Conservation (phyloP, 2,113 vertebrate species). For the Penelope pileata region DNA sequence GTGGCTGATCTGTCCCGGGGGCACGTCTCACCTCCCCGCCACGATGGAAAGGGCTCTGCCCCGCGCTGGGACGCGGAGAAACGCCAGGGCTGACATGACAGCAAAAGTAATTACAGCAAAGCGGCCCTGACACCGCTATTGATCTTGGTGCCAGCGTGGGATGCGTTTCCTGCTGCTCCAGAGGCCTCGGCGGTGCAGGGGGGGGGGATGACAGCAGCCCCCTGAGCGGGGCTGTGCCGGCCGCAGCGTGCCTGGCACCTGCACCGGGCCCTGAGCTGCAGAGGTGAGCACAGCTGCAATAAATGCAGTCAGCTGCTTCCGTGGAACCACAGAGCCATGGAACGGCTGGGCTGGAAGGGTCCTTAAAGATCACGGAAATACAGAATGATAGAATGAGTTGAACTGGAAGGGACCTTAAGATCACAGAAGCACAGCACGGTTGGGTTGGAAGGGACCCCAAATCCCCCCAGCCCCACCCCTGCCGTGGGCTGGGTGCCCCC, state of each 20-base stretch:
- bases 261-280: neutral
- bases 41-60: neutral
- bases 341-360: no score
- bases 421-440: no score
- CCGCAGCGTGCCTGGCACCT: no score
- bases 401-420: no score
- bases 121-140: neutral
- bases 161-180: neutral
- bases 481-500: no score
- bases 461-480: no score
- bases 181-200: neutral
- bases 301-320: neutral
- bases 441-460: no score
- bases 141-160: neutral
- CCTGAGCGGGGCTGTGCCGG: no score
- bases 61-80: fast-evolving
- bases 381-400: no score
- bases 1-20: neutral
- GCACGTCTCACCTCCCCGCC: neutral
- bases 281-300: neutral
- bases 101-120: neutral
- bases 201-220: no score
- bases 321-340: no score
- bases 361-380: no score
- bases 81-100: neutral